phyloP scores from a whole-genome alignment of 1,140 invertebrate species.

The Episyrphus balteatus region DNA sequence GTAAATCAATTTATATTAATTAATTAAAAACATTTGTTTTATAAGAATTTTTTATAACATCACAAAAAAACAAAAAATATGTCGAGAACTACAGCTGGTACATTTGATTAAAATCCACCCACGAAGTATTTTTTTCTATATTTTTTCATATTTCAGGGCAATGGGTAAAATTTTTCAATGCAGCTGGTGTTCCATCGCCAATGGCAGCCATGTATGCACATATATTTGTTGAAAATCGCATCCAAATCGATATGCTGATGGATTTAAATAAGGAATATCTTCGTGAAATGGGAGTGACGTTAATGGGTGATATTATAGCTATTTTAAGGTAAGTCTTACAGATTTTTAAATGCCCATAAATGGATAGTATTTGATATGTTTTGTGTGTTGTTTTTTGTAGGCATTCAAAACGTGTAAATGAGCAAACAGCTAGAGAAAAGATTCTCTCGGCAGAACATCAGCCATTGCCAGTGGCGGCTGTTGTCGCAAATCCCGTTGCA shows the following conservation, averaged over 20 bases:
- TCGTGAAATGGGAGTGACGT: constrained; percentile 68
- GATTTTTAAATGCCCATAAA: not conserved
- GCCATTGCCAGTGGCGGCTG: constrained; percentile 36
- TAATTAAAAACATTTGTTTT: too few relatives aligned
- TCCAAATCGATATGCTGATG: constrained; percentile 65
- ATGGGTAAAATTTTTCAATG: constrained; percentile 70
- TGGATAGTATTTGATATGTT: not conserved
- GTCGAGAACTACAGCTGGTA: too few relatives aligned
- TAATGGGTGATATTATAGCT: constrained; percentile 75
- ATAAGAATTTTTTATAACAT: too few relatives aligned
- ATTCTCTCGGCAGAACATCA: constrained; percentile 36
- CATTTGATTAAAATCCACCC: too few relatives aligned
- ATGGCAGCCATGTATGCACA: constrained; percentile 67
- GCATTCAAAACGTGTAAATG: constrained; percentile 64
- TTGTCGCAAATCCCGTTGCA: constrained; percentile 19
- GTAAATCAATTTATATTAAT: too few relatives aligned
- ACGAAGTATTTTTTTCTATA: not conserved
- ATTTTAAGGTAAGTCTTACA: constrained; percentile 46
- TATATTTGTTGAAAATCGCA: constrained; percentile 71
- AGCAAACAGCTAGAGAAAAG: constrained; percentile 46
- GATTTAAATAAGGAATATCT: constrained; percentile 75
- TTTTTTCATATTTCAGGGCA: constrained; percentile 11
- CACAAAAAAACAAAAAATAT: too few relatives aligned
- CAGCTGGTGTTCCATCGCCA: constrained; percentile 61
- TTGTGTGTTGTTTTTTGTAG: constrained; percentile 32